phyloP scores from a whole-genome alignment of 2,888 invertebrate genomes.

The Acronicta psi region DNA sequence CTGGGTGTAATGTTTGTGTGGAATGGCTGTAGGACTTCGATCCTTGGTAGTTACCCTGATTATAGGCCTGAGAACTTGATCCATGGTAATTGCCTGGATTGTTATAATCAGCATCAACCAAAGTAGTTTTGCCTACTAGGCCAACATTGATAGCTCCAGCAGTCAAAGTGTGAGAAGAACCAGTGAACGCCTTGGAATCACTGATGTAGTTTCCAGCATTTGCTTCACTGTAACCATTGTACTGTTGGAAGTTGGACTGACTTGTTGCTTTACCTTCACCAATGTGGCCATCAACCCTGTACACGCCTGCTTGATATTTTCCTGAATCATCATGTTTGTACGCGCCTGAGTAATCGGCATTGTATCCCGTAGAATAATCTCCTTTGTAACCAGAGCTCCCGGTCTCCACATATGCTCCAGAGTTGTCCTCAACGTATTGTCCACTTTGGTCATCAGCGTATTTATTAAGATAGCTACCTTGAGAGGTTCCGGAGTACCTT shows the following conservation, averaged over 20 bases:
- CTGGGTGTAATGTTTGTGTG: slow-evolving; percentile 66
- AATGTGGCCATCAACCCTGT: slow-evolving; percentile 72
- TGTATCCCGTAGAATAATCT: slow-evolving; percentile 54
- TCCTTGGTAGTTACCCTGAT: slow-evolving; percentile 31
- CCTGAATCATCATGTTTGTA: slow-evolving; percentile 71
- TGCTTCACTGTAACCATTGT: slow-evolving; percentile 70
- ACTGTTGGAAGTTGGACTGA: slow-evolving; percentile 44
- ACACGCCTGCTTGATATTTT: slow-evolving; percentile 73
- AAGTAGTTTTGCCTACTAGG: slow-evolving; percentile 84
- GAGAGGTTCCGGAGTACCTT: slow-evolving; percentile 48
- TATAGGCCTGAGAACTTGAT: slow-evolving; percentile 56
- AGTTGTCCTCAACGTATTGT: slow-evolving; percentile 70
- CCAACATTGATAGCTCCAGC: slow-evolving; percentile 85
- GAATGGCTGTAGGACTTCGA: slow-evolving; percentile 59
- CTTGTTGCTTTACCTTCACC: slow-evolving; percentile 60
- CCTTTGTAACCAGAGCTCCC: slow-evolving; percentile 50
- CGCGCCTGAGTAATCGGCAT: slow-evolving; percentile 66
- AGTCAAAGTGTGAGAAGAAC: slow-evolving; percentile 79
- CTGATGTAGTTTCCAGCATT: slow-evolving; percentile 76
- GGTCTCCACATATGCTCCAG: slow-evolving; percentile 66
- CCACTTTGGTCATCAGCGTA: slow-evolving; percentile 61
- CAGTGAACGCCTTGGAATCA: slow-evolving; percentile 73
- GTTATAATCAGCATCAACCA: slow-evolving; percentile 76
- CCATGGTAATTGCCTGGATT: slow-evolving; percentile 68
- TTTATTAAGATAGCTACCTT: slow-evolving; percentile 29